Percentiles rank a stretch among this genome's conserved stretches.
Evolutionary conservation across 2,888 invertebrate genomes (phyloP).

Genomic region (Calliopum simillimum): DNA sequence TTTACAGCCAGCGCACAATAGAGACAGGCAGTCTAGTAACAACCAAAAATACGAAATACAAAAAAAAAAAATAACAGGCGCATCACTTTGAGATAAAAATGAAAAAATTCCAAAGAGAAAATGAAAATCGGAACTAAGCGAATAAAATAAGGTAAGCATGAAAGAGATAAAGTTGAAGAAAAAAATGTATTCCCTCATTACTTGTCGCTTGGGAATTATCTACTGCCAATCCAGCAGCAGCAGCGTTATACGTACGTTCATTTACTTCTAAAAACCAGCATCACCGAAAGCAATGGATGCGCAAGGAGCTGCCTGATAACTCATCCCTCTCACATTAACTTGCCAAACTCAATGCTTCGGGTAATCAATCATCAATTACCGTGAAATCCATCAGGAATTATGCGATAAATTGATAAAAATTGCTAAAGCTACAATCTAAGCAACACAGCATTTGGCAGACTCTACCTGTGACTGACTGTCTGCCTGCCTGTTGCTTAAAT

Average conservation of each 20-base stretch:
- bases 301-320: background rate
- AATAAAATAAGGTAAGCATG: slow-evolving; percentile 12
- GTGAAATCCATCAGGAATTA: slow-evolving; percentile 64
- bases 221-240: background rate
- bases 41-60: slow-evolving; percentile 5
- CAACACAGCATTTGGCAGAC: background rate
- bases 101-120: background rate
- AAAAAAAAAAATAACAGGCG: slow-evolving; percentile 10
- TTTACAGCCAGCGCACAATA: slow-evolving; percentile 14
- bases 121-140: slow-evolving; percentile 22
- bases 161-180: slow-evolving; percentile 4
- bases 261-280: background rate
- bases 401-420: slow-evolving; percentile 64
- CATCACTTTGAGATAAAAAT: slow-evolving; percentile 2
- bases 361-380: slow-evolving; percentile 66
- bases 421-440: background rate
- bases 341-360: slow-evolving; percentile 39
- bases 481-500: slow-evolving; percentile 5
- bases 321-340: slow-evolving; percentile 31
- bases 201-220: slow-evolving; percentile 28
- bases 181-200: slow-evolving; percentile 18
- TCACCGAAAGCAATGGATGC: background rate
- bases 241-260: background rate
- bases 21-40: slow-evolving; percentile 16
- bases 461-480: background rate